Percentiles rank a stretch among this genome's conserved stretches.
These are phyloP conservation scores for Prorops nasuta DNA, from an alignment of 1,140 invertebrate genomes.

Conservation along the genomic window DNA sequence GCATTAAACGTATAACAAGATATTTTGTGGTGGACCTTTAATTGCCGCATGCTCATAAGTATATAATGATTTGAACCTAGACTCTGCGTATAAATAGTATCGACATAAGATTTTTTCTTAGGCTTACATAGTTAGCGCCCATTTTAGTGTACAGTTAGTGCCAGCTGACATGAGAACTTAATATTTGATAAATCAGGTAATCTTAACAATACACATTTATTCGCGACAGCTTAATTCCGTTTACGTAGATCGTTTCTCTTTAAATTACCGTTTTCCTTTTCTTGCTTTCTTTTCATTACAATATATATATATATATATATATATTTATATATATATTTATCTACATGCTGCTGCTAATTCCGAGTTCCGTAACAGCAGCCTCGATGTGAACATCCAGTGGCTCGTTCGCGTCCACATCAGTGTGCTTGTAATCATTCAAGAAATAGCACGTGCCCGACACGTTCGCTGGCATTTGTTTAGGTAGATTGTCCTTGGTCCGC, in stretches of 20 bases:
- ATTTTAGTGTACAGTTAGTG: constrained; percentile 13
- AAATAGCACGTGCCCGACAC: constrained; percentile 84
- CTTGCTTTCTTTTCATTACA: constrained; percentile 14
- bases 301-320: constrained; percentile 15
- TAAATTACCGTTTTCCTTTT: background rate
- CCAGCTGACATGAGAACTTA: too few species aligned
- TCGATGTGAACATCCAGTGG: constrained; percentile 68
- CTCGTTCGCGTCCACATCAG: constrained; percentile 59
- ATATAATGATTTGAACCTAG: constrained; percentile 33
- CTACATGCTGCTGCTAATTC: constrained; percentile 44
- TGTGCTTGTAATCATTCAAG: constrained; percentile 76
- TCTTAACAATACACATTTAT: background rate
- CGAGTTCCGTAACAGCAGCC: constrained; percentile 53
- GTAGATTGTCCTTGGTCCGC: constrained; percentile 74
- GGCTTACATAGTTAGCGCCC: constrained; percentile 25
- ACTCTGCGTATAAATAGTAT: constrained; percentile 40
- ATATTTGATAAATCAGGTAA: background rate
- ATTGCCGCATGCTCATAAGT: constrained; percentile 28
- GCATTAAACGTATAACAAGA: too few species aligned
- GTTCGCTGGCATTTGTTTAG: constrained; percentile 79
- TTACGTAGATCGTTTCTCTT: background rate
- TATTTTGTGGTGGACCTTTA: constrained; percentile 25
- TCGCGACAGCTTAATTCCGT: background rate
- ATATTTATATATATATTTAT: constrained; percentile 21
- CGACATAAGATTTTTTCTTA: constrained; percentile 12